Base-by-base conservation (phyloP, 2,113 vertebrate species). In the Lasiurus cinereus region DNA sequence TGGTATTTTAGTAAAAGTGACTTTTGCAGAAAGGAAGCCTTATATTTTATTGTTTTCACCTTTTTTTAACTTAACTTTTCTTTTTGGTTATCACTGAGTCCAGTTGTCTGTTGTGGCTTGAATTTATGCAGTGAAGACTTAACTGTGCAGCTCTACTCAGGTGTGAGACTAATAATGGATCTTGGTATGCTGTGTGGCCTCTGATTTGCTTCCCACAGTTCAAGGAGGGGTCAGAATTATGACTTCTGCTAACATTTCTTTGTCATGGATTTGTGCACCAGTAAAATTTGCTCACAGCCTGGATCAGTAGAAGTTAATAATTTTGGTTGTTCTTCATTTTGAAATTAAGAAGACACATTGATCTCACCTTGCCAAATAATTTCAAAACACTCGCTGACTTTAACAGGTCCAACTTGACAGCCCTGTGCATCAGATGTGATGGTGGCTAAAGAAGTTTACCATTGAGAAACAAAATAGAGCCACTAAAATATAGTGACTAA, bases 131-230 rank as follows among this genome's bases (percentile, higher is more conserved):
- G 33, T 84, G 64, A 96, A 88, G 72, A 73, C 22, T 97, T 93
- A 92, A 92, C 94, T 31, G 83, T 36, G 6, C 64, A 14, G 88
- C 88, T 67, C 72, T 97, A 66, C 0, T 96, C 70, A 97, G 95
- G 39, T 95, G 88, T 82, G 85, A 97, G 95, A 97, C 96, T 95
- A 96, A 94, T 82, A 96, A 95, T 67, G 15, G 93, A 90, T 69
- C 1, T 2, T 13, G 79, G 46, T 83, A 69, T 93, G 85, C 66
- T 80, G 12, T 83, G 64, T 78, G 72, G 24, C 52, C 66, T 92
- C 73, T 90, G 79, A 96, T 93, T 91, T 59, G 52, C 39, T 83
- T 79, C 33, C n/a, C 78, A 90, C 85, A 86, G 46, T 54, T 78
- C 1, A 5, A 76, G 24, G 48, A 91, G 67, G 24, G 72, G 22